Percentiles rank a stretch among this genome's conserved stretches.
Conservation (phyloP, 2,113 vertebrate species). For the Hiodon tergisus region DNA sequence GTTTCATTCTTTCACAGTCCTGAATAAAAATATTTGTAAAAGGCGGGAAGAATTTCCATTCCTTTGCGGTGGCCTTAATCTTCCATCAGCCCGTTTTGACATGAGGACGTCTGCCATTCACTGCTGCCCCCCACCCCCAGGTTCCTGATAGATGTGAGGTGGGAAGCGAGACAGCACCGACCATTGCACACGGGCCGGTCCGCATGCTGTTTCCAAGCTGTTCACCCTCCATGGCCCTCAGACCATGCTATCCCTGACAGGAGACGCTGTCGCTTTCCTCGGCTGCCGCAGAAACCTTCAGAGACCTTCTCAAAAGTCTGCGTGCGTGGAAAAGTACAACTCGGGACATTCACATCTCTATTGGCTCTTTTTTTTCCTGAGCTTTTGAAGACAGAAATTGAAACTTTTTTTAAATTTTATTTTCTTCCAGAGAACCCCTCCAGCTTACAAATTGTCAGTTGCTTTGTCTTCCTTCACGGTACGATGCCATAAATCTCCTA, state of each 20-base stretch:
- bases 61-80: too few relatives aligned
- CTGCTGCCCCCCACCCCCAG: too few relatives aligned
- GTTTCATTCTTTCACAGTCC: too few relatives aligned
- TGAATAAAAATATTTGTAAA: too few relatives aligned
- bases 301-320: background rate
- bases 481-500: background rate
- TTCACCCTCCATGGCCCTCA: background rate
- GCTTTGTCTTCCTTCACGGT: background rate
- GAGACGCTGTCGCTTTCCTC: background rate
- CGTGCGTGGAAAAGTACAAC: background rate
- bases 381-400: background rate
- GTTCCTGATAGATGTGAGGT: too few relatives aligned
- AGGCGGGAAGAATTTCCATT: too few relatives aligned
- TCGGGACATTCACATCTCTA: background rate
- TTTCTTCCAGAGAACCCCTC: background rate
- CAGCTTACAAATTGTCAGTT: background rate
- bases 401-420: background rate
- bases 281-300: background rate
- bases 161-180: too few relatives aligned
- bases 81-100: too few relatives aligned
- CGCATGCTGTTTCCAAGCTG: background rate
- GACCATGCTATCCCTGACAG: background rate
- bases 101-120: too few relatives aligned
- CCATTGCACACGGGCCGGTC: background rate
- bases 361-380: background rate